These are phyloP conservation scores for Diplogasteroides magnus DNA, from an alignment of 1,140 invertebrate species.

Conservation along the genomic window DNA sequence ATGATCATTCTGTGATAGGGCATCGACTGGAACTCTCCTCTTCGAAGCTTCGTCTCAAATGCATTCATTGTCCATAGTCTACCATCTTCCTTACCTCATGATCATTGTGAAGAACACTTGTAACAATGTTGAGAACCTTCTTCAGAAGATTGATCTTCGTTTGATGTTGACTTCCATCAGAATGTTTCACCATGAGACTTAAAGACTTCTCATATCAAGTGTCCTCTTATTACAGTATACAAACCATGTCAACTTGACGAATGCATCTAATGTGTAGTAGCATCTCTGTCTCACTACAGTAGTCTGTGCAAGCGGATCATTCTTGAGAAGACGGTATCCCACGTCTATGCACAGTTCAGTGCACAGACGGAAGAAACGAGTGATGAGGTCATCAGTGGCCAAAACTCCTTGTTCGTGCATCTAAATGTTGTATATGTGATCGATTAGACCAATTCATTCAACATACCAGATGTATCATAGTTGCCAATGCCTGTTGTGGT, in stretches of 20 bases:
- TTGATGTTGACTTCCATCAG: conserved; percentile 70
- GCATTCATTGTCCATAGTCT: neutral
- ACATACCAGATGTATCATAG: conserved; percentile 75
- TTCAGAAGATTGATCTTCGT: conserved; percentile 94
- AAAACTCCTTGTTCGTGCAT: conserved; percentile 94
- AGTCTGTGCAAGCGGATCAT: conserved; percentile 59
- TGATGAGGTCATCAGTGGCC: conserved; percentile 93
- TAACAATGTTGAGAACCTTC: conserved; percentile 85
- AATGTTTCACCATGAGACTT: conserved; percentile 88
- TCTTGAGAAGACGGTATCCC: conserved; percentile 72
- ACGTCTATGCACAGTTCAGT: conserved; percentile 94
- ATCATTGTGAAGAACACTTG: conserved; percentile 86
- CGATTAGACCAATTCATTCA: too few species aligned
- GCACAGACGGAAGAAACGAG: conserved; percentile 89
- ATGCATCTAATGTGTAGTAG: conserved; percentile 76
- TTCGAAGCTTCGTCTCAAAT: neutral
- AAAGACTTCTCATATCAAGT: neutral
- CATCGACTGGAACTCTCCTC: conserved; percentile 81
- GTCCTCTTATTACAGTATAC: neutral
- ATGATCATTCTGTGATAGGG: conserved; percentile 95
- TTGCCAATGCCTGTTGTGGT: conserved; percentile 83
- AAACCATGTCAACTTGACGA: conserved; percentile 48
- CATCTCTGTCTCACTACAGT: conserved; percentile 75
- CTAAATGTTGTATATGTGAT: conserved; percentile 61
- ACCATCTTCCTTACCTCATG: conserved; percentile 72